These are phyloP conservation scores for Nymphalis io DNA, from an alignment of 1,140 invertebrate genomes.

Conservation along the genomic window DNA sequence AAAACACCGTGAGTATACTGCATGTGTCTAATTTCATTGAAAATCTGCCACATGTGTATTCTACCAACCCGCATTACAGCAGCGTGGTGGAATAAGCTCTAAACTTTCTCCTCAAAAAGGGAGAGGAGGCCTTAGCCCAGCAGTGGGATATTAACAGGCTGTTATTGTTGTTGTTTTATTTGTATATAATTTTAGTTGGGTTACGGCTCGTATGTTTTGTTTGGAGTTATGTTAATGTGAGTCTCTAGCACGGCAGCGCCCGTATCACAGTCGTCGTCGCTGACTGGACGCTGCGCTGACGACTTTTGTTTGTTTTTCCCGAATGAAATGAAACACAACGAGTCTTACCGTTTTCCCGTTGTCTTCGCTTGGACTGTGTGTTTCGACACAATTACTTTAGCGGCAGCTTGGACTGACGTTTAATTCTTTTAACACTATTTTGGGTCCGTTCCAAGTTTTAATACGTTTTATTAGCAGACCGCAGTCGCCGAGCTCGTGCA, in stretches of 20 bases:
- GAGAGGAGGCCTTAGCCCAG: too few species aligned
- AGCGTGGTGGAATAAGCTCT: too few species aligned
- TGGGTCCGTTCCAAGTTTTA: conserved; percentile 18
- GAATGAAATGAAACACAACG: neutral
- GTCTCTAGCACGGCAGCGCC: neutral
- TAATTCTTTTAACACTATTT: conserved; percentile 17
- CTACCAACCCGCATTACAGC: too few species aligned
- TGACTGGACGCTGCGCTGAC: neutral
- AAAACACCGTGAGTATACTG: too few species aligned
- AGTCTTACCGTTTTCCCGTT: neutral
- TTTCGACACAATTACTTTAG: conserved; percentile 4
- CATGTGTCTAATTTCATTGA: too few species aligned
- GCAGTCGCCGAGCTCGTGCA: conserved; percentile 6
- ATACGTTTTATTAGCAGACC: conserved; percentile 24
- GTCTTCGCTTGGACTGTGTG: neutral
- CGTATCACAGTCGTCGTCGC: neutral
- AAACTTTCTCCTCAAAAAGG: too few species aligned
- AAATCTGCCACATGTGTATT: too few species aligned
- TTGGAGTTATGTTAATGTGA: neutral
- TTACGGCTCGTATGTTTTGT: too few species aligned
- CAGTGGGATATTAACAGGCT: too few species aligned
- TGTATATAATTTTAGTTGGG: too few species aligned
- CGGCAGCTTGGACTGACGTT: conserved; percentile 8
- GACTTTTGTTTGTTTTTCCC: neutral
- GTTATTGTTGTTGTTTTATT: too few species aligned